A percentile compares a stretch with the other conserved stretches of the same genome.
phyloP scores from a whole-genome alignment of 2,113 vertebrate genomes.

The Malurus melanocephalus region DNA sequence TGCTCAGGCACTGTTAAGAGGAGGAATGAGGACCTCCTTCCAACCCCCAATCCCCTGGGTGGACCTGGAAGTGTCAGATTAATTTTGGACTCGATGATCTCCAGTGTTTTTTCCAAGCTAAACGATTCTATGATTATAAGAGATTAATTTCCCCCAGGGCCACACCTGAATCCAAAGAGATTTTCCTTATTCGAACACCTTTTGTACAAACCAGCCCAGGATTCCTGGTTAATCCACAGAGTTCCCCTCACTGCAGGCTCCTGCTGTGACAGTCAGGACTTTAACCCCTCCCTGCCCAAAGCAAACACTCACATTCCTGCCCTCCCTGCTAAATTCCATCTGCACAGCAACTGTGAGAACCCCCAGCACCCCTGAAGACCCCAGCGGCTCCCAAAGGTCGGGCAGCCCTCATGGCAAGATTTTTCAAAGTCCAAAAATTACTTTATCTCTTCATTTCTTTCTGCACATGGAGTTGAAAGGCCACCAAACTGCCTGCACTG shows the following conservation, averaged over 20 bases:
- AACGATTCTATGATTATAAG: neutral
- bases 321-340: neutral
- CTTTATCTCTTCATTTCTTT: neutral
- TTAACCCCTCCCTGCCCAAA: neutral
- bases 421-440: neutral
- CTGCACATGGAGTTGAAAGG: neutral
- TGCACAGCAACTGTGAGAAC: rapidly evolving
- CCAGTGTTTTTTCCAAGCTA: neutral
- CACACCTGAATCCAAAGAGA: neutral
- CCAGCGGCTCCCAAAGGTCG: neutral
- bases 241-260: neutral
- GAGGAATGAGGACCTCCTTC: neutral
- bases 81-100: neutral
- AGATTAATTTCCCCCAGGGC: neutral
- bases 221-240: neutral
- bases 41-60: neutral
- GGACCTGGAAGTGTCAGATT: neutral
- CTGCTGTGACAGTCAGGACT: neutral
- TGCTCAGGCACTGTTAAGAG: neutral
- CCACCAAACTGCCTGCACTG: neutral
- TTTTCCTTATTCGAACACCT: neutral
- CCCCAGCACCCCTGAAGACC: neutral
- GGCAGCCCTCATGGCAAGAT: neutral
- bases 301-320: neutral
- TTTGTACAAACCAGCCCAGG: neutral